These are phyloP conservation scores for Emydura subglobosa DNA, from an alignment of 2,113 vertebrate species.

Conservation along the genomic window DNA sequence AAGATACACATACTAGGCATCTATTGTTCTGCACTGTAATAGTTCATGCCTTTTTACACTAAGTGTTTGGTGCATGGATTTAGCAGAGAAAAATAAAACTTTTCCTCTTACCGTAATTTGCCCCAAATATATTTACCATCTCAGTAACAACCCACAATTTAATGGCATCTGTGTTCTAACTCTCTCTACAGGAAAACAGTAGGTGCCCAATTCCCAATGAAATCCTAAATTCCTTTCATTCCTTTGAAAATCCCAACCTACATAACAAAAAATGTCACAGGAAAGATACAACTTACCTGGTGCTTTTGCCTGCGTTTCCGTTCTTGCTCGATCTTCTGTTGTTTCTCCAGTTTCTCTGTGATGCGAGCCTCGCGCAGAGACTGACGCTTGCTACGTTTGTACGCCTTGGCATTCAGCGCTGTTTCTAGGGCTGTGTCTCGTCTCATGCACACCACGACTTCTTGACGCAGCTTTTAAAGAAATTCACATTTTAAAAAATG, in stretches of 20 bases:
- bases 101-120: not conserved
- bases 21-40: not conserved
- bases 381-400: conserved; percentile 98
- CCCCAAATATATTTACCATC: not conserved
- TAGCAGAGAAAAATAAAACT: not conserved
- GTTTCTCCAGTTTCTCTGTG: conserved; percentile 98
- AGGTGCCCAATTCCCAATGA: accelerated
- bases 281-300: conserved; percentile 80
- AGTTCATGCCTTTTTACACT: not conserved
- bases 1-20: not conserved
- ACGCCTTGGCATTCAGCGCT: conserved; percentile 95
- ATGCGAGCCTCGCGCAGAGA: conserved; percentile 95
- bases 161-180: not conserved
- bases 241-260: too few species aligned
- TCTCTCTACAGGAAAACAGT: not conserved
- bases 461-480: conserved; percentile 88
- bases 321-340: conserved; percentile 99
- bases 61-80: not conserved
- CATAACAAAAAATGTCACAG: not conserved
- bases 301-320: conserved; percentile 96
- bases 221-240: not conserved
- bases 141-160: not conserved
- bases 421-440: conserved; percentile 96
- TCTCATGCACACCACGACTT: conserved; percentile 98
- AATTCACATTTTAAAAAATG: not conserved